Conservation (phyloP, 2,113 vertebrate species). For the Vulpes lagopus region DNA sequence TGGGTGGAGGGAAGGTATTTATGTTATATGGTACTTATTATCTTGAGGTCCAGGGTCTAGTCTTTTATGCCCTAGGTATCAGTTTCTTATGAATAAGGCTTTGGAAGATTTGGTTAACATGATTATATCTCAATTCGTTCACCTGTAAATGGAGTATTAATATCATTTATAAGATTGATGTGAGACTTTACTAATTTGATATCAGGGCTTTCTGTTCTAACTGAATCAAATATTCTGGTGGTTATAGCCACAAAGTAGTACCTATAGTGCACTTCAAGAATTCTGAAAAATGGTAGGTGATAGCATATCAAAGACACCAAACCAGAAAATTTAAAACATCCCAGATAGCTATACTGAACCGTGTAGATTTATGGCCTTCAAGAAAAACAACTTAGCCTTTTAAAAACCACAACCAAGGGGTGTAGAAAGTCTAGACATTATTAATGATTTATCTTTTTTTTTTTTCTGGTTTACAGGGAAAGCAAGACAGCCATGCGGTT, state of each 20-base stretch:
- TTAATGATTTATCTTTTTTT: slow-evolving; percentile 30
- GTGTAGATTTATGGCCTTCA: background rate
- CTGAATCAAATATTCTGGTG: slow-evolving; percentile 8
- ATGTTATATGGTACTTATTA: background rate
- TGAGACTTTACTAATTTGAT: background rate
- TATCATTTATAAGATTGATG: background rate
- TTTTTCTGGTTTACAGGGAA: slow-evolving; percentile 89
- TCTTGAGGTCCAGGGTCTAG: background rate
- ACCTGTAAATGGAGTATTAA: background rate
- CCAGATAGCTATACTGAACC: background rate
- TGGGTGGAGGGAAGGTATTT: background rate
- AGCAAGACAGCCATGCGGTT: slow-evolving; percentile 94
- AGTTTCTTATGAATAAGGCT: slow-evolving; percentile 2
- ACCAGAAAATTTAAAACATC: slow-evolving; percentile 22
- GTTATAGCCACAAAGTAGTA: background rate
- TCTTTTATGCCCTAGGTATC: background rate
- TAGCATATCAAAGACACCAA: slow-evolving; percentile 17
- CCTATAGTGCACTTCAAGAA: background rate
- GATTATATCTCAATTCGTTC: background rate
- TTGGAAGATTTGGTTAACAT: slow-evolving; percentile 16
- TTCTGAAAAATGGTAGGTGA: slow-evolving; percentile 34
- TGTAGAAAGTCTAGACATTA: background rate
- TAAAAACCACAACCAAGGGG: background rate
- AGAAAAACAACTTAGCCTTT: background rate
- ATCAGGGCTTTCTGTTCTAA: slow-evolving; percentile 31